Evolutionary conservation across 53 echinoderm and acorn worm species (phyloP).

Genomic region (Apostichopus leukothele): DNA sequence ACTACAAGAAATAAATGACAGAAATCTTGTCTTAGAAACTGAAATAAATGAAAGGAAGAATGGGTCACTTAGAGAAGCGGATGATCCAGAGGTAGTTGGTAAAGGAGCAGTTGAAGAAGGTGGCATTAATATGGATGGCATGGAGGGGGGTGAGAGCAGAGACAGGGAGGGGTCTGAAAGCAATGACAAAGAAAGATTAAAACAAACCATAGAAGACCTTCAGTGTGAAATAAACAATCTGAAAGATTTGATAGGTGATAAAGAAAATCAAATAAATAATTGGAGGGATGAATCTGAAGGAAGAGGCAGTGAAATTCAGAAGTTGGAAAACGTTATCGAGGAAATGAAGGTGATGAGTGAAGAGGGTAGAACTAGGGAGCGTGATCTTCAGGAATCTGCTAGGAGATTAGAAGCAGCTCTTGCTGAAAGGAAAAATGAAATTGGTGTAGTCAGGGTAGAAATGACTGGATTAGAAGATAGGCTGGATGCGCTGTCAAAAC

Average conservation of each 20-base stretch:
- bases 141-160: not conserved
- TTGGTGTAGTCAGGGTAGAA: not conserved
- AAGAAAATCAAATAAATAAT: slow-evolving; percentile 45
- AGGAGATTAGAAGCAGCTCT: slow-evolving; percentile 38
- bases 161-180: slow-evolving; percentile 25
- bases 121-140: not conserved
- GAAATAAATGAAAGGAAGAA: not conserved
- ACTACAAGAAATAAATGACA: not conserved
- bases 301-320: slow-evolving; percentile 33
- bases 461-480: not conserved
- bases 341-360: slow-evolving; percentile 30
- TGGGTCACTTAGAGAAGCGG: too few relatives aligned
- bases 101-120: slow-evolving; percentile 22
- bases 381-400: slow-evolving; percentile 38
- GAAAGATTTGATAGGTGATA: slow-evolving; percentile 15
- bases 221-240: not conserved
- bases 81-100: slow-evolving; percentile 3
- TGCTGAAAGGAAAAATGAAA: slow-evolving; percentile 20
- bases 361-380: slow-evolving; percentile 41
- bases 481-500: not conserved
- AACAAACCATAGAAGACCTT: not conserved
- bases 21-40: slow-evolving; percentile 33
- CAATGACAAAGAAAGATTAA: not conserved
- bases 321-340: slow-evolving; percentile 17
- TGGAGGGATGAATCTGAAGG: slow-evolving; percentile 46